Evolutionary conservation across 1,140 invertebrate genomes (phyloP).

Genomic region (Lepidurus apus): DNA sequence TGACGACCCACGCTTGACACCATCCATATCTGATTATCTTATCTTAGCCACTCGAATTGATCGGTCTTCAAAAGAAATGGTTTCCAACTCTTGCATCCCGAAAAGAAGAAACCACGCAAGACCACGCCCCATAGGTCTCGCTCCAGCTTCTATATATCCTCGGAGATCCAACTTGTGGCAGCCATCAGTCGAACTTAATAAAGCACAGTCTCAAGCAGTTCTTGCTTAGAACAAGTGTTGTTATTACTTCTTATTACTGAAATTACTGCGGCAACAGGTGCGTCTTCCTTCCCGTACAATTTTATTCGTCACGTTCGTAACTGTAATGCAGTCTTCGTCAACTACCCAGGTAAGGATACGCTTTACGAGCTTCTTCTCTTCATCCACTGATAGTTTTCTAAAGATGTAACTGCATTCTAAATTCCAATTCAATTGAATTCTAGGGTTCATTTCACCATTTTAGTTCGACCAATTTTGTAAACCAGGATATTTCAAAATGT

Average conservation of each 20-base stretch:
- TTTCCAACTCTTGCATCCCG: background rate
- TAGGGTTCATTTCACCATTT: no score
- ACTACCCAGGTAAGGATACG: no score
- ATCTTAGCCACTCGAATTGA: background rate
- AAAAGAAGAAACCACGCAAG: conserved; percentile 1
- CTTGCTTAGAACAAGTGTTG: background rate
- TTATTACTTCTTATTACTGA: background rate
- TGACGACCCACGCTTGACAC: conserved; percentile 2
- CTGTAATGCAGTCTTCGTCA: no score
- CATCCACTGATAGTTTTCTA: no score
- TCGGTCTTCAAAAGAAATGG: background rate
- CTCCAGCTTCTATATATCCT: conserved; percentile 1
- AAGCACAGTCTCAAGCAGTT: background rate
- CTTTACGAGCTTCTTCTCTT: no score
- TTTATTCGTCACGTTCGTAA: no score
- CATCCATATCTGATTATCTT: background rate
- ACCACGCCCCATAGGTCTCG: background rate
- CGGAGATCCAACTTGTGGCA: background rate
- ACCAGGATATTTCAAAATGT: no score
- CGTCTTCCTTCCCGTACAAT: no score
- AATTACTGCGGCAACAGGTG: no score
- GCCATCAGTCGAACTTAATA: background rate
- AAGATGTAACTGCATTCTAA: no score
- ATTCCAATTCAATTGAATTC: no score
- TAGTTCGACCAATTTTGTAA: no score